Conservation (phyloP, 2,797 vertebrate genomes). For the Anguilla obscura region DNA sequence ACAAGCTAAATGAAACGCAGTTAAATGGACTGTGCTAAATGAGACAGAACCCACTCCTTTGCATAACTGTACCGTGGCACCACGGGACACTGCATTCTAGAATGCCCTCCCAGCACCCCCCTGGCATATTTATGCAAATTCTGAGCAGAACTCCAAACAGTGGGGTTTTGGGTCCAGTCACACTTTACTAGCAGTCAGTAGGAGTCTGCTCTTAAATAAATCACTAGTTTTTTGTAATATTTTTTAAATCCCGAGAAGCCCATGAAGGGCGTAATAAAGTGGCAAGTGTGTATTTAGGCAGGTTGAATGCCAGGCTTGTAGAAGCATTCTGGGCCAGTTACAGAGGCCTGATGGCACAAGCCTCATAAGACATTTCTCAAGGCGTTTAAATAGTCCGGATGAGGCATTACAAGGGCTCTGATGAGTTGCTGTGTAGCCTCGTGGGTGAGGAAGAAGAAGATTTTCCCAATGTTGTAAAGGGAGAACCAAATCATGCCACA, state of each 20-base stretch:
- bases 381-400: neutral
- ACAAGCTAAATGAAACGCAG: constrained; percentile 17
- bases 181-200: constrained; percentile 5
- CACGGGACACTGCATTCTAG: constrained; percentile 1
- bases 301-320: neutral
- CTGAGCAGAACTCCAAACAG: neutral
- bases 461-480: neutral
- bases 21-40: constrained; percentile 32
- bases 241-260: neutral
- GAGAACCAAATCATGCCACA: neutral
- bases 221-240: neutral
- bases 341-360: neutral
- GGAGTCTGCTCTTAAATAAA: neutral
- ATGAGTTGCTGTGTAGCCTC: neutral
- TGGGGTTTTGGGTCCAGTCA: neutral
- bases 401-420: neutral
- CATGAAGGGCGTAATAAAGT: neutral
- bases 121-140: constrained; percentile 35
- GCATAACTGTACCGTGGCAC: constrained; percentile 26
- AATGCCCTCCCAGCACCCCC: constrained; percentile 5
- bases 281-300: neutral
- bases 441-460: neutral
- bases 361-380: neutral
- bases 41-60: constrained; percentile 39
- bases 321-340: neutral